These are phyloP conservation scores for Diceros bicornis DNA, from an alignment of 2,797 vertebrate species.

Conservation along the genomic window DNA sequence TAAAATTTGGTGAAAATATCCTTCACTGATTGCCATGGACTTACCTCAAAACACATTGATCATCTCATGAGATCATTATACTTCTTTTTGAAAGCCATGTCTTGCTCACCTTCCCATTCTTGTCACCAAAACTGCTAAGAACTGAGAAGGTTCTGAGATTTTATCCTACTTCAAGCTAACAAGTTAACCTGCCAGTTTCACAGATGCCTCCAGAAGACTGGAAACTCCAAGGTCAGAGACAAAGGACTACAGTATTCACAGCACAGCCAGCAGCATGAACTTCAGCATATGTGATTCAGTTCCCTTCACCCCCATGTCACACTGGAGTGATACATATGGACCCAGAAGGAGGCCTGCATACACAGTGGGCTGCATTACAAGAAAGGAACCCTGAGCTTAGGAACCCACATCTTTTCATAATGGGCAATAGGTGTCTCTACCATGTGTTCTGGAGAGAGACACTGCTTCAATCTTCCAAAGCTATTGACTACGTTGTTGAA, in stretches of 20 bases:
- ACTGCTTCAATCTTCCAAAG: not conserved
- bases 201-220: not conserved
- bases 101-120: not conserved
- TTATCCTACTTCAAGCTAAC: not conserved
- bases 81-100: not conserved
- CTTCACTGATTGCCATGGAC: not conserved
- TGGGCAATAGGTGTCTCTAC: not conserved
- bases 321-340: not conserved
- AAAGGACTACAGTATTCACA: not conserved
- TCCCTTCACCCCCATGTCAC: not conserved
- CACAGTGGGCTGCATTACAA: not conserved
- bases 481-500: not conserved
- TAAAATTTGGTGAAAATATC: not conserved
- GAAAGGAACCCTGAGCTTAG: not conserved
- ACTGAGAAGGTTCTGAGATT: not conserved
- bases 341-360: no score
- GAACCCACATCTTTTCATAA: not conserved
- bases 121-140: not conserved
- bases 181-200: not conserved
- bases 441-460: not conserved
- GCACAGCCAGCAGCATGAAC: not conserved
- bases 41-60: not conserved
- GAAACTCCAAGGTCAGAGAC: not conserved
- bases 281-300: not conserved
- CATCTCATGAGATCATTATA: not conserved